Evolutionary conservation across 2,113 vertebrate species (phyloP).

Genomic region (mouse (Mus musculus)): DNA sequence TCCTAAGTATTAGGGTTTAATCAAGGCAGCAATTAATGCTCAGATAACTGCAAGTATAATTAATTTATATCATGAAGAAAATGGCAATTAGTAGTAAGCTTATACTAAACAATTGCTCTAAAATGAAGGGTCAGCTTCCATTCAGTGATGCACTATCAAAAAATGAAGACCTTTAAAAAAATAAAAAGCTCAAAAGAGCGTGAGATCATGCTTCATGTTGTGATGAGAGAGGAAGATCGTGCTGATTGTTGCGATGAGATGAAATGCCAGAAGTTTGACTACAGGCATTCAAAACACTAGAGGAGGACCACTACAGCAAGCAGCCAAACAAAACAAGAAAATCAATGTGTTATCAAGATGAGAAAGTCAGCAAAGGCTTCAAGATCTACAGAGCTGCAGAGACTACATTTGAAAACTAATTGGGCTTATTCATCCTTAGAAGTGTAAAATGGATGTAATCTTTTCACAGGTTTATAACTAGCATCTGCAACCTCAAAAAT

Average conservation of each 20-base stretch:
- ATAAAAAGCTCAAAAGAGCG: neutral
- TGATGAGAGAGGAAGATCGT: neutral
- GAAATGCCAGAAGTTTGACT: neutral
- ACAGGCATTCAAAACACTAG: neutral
- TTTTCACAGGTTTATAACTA: neutral
- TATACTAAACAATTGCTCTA: neutral
- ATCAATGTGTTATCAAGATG: neutral
- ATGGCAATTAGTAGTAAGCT: neutral
- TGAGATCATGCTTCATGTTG: neutral
- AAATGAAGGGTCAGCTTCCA: neutral
- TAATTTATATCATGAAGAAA: neutral
- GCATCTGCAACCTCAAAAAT: neutral
- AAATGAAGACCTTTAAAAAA: slow-evolving; percentile 9
- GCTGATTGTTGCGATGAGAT: neutral
- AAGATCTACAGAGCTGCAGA: neutral
- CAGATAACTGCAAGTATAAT: neutral
- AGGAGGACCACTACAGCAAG: neutral
- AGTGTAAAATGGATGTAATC: neutral
- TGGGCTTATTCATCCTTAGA: neutral
- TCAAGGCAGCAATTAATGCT: neutral
- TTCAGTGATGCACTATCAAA: neutral
- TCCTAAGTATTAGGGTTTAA: neutral
- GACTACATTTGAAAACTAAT: neutral
- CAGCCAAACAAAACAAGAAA: neutral
- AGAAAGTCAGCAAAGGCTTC: neutral